Evolutionary conservation across 2,113 vertebrate species (phyloP).

Genomic region (Orientallactaga bullata): DNA sequence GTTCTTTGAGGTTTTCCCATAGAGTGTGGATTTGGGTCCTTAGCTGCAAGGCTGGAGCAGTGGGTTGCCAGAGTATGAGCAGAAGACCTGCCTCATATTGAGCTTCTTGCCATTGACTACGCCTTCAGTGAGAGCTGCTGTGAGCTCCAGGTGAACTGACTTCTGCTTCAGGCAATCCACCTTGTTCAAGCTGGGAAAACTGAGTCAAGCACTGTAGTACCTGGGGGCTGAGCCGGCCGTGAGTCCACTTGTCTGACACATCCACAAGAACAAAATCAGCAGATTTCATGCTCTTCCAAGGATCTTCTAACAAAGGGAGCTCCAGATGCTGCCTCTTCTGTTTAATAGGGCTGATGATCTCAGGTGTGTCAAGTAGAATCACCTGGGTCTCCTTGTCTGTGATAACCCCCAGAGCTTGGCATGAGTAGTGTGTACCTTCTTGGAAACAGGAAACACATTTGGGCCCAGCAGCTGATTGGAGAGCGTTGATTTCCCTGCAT

Average conservation of each 20-base stretch:
- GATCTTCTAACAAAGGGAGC: conserved; percentile 92
- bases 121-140: conserved; percentile 91
- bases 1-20: conserved; percentile 79
- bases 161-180: conserved; percentile 94
- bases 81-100: conserved; percentile 86
- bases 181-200: conserved; percentile 94
- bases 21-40: neutral
- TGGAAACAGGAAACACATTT: conserved; percentile 97
- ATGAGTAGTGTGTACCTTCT: conserved; percentile 96
- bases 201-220: conserved; percentile 90
- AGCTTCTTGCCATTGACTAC: conserved; percentile 91
- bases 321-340: conserved; percentile 94
- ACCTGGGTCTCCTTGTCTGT: conserved; percentile 93
- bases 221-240: conserved; percentile 89
- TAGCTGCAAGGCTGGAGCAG: neutral
- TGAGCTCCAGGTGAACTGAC: conserved; percentile 89
- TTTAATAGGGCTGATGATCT: conserved; percentile 91
- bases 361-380: conserved; percentile 96
- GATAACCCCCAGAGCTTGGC: conserved; percentile 90
- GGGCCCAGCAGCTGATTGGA: conserved; percentile 95
- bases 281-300: conserved; percentile 91
- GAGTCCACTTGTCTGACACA: conserved; percentile 92
- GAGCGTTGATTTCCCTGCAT: conserved; percentile 97
- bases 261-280: conserved; percentile 96
- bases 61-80: conserved; percentile 82